These are phyloP conservation scores for Trematocara stigmaticum DNA, from an alignment of 2,113 vertebrate species.

Conservation along the genomic window DNA sequence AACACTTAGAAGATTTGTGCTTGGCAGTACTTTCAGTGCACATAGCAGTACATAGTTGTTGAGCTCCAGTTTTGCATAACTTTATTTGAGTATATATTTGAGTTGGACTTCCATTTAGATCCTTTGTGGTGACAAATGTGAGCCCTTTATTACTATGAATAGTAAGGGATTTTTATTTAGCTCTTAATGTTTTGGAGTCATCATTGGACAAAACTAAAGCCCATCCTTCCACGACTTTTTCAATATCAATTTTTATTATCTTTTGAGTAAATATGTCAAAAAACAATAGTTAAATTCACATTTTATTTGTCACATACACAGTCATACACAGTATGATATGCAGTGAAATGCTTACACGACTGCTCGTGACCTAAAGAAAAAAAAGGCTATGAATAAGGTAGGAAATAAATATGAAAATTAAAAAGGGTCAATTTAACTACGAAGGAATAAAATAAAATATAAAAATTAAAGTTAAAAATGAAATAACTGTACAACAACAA, in stretches of 20 bases:
- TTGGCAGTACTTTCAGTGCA: background rate
- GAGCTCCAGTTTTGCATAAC: background rate
- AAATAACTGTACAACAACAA: too few relatives aligned
- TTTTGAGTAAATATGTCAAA: background rate
- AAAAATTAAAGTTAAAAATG: too few relatives aligned
- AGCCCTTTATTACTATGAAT: background rate
- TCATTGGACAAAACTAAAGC: background rate
- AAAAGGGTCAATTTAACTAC: too few relatives aligned
- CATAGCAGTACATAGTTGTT: background rate
- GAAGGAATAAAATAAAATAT: too few relatives aligned
- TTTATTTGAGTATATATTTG: background rate
- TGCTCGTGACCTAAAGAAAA: too few relatives aligned
- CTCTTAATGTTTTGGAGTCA: background rate
- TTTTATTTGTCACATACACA: too few relatives aligned
- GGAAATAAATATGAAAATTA: too few relatives aligned
- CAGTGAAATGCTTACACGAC: too few relatives aligned
- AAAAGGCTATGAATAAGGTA: too few relatives aligned
- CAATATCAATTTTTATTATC: background rate
- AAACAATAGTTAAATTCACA: background rate
- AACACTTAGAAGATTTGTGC: background rate
- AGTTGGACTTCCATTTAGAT: background rate
- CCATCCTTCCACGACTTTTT: background rate
- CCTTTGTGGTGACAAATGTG: background rate
- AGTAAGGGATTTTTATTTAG: background rate
- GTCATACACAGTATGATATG: too few relatives aligned